Base-by-base conservation (phyloP, 2,113 vertebrate species). In the Paratilapia polleni region DNA sequence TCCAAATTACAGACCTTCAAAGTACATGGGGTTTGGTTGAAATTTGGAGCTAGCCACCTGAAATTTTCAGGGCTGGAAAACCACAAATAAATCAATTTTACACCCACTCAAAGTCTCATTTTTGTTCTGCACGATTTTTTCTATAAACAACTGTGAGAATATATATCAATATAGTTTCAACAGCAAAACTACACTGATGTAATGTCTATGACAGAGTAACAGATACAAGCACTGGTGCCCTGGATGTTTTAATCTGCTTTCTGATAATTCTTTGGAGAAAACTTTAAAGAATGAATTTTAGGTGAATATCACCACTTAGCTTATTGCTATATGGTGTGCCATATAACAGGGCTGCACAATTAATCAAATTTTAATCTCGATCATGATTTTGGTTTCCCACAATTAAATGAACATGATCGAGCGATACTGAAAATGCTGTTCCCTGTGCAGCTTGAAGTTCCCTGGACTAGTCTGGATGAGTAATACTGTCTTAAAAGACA, bases 11-110 rank as follows among this genome's bases (percentile, higher is more conserved):
- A 66, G 15, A 17, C 24, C 64, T 22, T 68, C 63, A 11, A 7
- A 28, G 41, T 70, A 41, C 14, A 28, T 24, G 15, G 47, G 26
- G 15, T 12, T 49, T 47, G 64, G 41, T 26, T 28, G 41, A 70
- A 70, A 28, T 49, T 0, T 28, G 0, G 15, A 13, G 43, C 15
- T 49, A 49, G 47, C 43, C 43, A 28, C 15, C 0, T 31, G 28
- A 7, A 6, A 8, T 70, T 52, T 70, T 52, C 0, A 70, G 11
- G 26, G 15, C 26, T 70, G 66, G 52, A 52, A 52, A 70, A 68
- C 9, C 8, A 17, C 19, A 52, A 52, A 20, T 15, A 70, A 70
- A 70, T 70, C 7, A 7, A 28, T 20, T 20, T 28, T 28, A 8
- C 9, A 20, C 12, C 64, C 24, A 3, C 17, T 52, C 43, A 49